Base-by-base conservation (phyloP, 2,888 invertebrate genomes). In the Melipona bicolor region DNA sequence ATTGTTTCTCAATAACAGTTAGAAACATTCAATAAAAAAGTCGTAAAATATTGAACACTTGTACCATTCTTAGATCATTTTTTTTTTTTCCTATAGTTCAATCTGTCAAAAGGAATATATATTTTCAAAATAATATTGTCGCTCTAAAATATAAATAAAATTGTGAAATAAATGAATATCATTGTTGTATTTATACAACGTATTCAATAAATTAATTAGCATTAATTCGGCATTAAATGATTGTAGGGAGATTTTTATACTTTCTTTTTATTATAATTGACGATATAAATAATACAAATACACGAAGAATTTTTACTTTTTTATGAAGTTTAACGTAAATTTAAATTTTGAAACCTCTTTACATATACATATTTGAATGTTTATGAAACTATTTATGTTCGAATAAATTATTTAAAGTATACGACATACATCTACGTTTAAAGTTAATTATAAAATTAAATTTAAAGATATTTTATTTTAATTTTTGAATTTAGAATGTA, bases 1-100 rank as follows among this genome's bases (percentile, higher is more conserved):
- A 84, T 90, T 90, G 89, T 90, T 90, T 90, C 90, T 90, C 84
- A 78, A 90, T 91, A 89, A 89, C 83, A 84, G 90, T 91, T 92
- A 91, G 91, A 87, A 88, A 91, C 86, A 87, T 87, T 90, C 80
- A 90, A 90, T 90, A 91, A 88, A 85, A 88, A 89, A 88, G 85
- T 84, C 78, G 85, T 81, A 85, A 90, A 86, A 84, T 67, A 89
- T 87, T 78, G 64, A 85, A 84, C 52, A 52, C 21, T 75, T 24
- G 73, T 74, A 56, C 52, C 59, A 61, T 77, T 69, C 61, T 77
- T 72, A 32, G 59, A 75, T 69, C 59, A 76, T 74, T 61, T 67
- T 36, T 36, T 5, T 36, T 36, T 43, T 43, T 70, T 64, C 75
- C 75, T 83, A 54, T 19, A 65, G 52, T 50, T 69, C 27, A 49